Percentiles rank a stretch among this genome's conserved stretches.
Evolutionary conservation across 2,797 vertebrate genomes (phyloP).

Genomic region (Cyclura pinguis): DNA sequence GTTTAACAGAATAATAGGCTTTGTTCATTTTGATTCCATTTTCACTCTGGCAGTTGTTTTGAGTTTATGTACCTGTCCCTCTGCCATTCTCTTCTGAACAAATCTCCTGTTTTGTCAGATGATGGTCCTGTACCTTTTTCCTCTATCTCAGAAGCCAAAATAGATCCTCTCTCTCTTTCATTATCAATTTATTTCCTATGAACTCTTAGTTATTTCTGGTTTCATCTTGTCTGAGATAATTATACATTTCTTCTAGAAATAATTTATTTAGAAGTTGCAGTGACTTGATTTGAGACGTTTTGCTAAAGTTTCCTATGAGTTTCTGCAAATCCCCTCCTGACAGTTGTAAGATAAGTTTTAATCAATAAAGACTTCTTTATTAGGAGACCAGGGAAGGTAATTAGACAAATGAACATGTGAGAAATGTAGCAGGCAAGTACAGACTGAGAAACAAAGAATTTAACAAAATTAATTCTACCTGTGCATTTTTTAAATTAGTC

Average conservation of each 20-base stretch:
- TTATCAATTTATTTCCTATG: accelerated
- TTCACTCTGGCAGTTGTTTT: neutral
- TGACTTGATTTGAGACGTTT: slow-evolving; percentile 8
- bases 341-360: slow-evolving; percentile 61
- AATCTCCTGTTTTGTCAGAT: neutral
- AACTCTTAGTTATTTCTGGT: accelerated
- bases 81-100: neutral
- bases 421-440: accelerated
- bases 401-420: slow-evolving; percentile 4
- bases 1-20: neutral
- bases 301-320: neutral
- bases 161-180: neutral
- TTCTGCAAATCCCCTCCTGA: slow-evolving; percentile 39
- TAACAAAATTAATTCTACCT: neutral
- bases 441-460: neutral
- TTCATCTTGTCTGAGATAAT: neutral
- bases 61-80: neutral
- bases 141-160: neutral
- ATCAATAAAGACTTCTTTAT: slow-evolving; percentile 60
- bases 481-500: neutral
- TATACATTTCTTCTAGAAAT: accelerated
- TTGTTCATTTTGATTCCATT: slow-evolving; percentile 8
- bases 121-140: neutral
- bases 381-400: slow-evolving; percentile 32
- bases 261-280: neutral